phyloP scores from a whole-genome alignment of 2,797 vertebrate species.

The Peromyscus melanophrys region DNA sequence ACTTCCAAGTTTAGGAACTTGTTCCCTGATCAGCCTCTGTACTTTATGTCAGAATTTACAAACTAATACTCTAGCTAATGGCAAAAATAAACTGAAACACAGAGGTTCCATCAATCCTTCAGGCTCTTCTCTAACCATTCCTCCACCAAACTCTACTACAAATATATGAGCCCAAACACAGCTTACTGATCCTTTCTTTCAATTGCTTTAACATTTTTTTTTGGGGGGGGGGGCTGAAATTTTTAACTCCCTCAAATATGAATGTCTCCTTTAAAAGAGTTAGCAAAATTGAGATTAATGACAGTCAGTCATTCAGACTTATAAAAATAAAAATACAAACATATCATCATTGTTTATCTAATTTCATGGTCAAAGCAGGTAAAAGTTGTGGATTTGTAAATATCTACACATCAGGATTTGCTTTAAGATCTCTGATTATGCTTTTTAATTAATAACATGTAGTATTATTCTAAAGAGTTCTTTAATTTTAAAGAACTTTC shows the following conservation, averaged over 20 bases:
- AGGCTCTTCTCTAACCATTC: neutral
- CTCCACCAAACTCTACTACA: neutral
- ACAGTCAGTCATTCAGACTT: neutral
- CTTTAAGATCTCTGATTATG: neutral
- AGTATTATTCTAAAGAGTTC: neutral
- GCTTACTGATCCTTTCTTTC: constrained; percentile 38
- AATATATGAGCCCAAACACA: constrained; percentile 39
- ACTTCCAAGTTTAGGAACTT: neutral
- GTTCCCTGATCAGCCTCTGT: constrained; percentile 17
- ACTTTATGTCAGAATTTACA: constrained; percentile 38
- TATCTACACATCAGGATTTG: neutral
- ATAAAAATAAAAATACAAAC: neutral
- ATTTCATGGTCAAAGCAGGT: constrained; percentile 27
- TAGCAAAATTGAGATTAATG: constrained; percentile 3
- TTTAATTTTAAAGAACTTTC: neutral
- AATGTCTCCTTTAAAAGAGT: neutral
- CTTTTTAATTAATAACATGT: neutral
- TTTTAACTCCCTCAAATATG: neutral
- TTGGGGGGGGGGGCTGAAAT: neutral
- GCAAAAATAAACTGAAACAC: constrained; percentile 42
- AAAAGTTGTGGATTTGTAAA: neutral
- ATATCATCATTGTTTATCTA: neutral
- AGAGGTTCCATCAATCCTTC: neutral
- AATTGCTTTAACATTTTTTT: constrained; percentile 65
- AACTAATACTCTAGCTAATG: neutral